Evolutionary conservation across 2,113 vertebrate species (phyloP), one percentile per base, ranked within the genome.

Genomic region (Tetrax tetrax): DNA sequence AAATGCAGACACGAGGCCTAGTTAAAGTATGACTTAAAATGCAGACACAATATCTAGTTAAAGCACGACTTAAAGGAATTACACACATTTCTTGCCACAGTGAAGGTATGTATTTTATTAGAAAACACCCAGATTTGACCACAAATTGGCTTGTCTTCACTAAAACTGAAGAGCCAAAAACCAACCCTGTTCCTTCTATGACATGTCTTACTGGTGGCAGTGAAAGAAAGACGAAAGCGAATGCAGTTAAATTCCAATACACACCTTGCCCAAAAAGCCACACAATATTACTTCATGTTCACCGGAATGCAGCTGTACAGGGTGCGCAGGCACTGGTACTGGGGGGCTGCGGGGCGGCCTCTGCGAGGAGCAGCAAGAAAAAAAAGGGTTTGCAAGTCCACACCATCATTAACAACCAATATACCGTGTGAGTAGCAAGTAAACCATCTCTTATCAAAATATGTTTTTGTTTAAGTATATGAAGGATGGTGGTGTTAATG

Each of bases 311-410:
- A 33, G 3, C 43, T 6, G 19, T 29, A 12, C 4, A 1, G 17
- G 12, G 14, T 5, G 17, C 0, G 1, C 29, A 20, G n/a, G n/a
- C 0, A 1, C 41, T 7, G 19, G 23, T 4, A 8, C 0, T 3
- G 12, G 3, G 35, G 19, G 24, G 28, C 38, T 61, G 37, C 4
- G 6, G 20, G 28, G 24, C 4, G 0, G n/a, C 70, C 16, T 7
- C 19, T 69, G 12, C 18, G 70, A 50, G 35, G 21, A 6, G 31
- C 5, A 1, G 60, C 13, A 1, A 0, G 31, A 16, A 29, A 23
- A 23, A 82, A 69, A 60, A 50, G 11, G 14, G 12, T 27, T 56
- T 77, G 27, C 19, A 77, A 61, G 17, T 29, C 13, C 28, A 35
- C 1, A 0, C 19, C 33, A 48, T 24, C 18, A 16, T 50, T 68